Percentiles rank a stretch among this genome's conserved stretches.
Conservation (phyloP, 2,113 vertebrate genomes). For the Prochilodus magdalenae region DNA sequence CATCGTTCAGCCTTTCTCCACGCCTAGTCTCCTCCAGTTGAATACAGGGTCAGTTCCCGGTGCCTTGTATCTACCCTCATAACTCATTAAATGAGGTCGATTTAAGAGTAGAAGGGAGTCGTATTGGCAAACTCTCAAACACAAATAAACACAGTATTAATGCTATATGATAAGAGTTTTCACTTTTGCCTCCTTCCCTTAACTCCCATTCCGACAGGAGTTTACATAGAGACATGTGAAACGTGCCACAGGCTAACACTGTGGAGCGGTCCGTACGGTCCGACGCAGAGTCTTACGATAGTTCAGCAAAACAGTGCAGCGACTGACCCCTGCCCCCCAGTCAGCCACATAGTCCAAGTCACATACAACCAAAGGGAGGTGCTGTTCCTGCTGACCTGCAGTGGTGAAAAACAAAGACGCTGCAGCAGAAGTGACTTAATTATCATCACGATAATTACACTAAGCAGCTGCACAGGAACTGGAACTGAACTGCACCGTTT, state of each 20-base stretch:
- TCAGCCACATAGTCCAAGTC: constrained; percentile 8
- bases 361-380: constrained; percentile 19
- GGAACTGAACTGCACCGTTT: not conserved
- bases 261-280: not conserved
- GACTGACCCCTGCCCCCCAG: not conserved
- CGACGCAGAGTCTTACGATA: not conserved
- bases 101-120: not conserved
- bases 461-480: constrained; percentile 68
- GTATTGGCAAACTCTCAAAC: not conserved
- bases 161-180: not conserved
- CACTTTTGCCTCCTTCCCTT: not conserved
- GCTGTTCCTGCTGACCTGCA: constrained; percentile 56
- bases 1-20: too few relatives aligned
- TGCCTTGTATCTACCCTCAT: not conserved
- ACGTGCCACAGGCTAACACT: too few relatives aligned
- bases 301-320: constrained; percentile 9
- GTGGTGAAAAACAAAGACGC: constrained; percentile 68
- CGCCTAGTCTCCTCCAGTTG: not conserved
- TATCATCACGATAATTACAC: constrained; percentile 67
- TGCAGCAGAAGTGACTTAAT: constrained; percentile 65
- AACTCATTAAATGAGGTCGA: not conserved
- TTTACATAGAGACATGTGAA: too few relatives aligned
- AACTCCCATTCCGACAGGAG: not conserved
- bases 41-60: not conserved
- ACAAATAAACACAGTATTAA: not conserved